phyloP scores from a whole-genome alignment of 2,113 vertebrate genomes.

The Larimichthys crocea region DNA sequence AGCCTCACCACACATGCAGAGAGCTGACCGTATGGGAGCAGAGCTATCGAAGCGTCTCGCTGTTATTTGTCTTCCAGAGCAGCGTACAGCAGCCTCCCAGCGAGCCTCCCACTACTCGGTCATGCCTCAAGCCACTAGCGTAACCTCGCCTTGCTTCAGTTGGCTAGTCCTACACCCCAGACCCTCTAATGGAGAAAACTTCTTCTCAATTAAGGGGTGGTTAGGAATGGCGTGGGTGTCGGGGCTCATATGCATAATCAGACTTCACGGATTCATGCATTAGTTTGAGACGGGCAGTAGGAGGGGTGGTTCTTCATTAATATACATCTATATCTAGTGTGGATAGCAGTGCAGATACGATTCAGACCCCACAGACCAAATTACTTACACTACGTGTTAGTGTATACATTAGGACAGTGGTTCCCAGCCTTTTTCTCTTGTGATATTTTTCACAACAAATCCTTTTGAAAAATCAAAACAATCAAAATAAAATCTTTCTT shows the following conservation, averaged over 20 bases:
- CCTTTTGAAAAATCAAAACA: neutral
- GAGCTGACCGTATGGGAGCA: no score
- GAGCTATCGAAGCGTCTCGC: constrained; percentile 1
- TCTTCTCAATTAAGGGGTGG: neutral
- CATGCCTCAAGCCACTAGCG: neutral
- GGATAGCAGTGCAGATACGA: constrained; percentile 9
- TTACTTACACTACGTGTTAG: neutral
- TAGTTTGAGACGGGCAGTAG: constrained; percentile 14
- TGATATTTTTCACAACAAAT: neutral
- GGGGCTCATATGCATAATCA: constrained; percentile 8
- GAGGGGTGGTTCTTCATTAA: constrained; percentile 16
- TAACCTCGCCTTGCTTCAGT: neutral
- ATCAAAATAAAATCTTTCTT: neutral
- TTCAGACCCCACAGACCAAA: constrained; percentile 14
- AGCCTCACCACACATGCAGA: neutral
- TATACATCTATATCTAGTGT: neutral
- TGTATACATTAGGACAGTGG: neutral
- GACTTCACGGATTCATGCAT: constrained; percentile 1
- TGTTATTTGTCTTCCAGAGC: constrained; percentile 26
- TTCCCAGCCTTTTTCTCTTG: neutral
- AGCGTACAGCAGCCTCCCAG: neutral
- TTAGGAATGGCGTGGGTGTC: neutral
- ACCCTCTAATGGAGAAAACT: neutral
- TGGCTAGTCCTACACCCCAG: neutral
- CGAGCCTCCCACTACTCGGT: neutral